Evolutionary conservation across 2,113 vertebrate species (phyloP).

Genomic region (Coptodon bakossiorum): DNA sequence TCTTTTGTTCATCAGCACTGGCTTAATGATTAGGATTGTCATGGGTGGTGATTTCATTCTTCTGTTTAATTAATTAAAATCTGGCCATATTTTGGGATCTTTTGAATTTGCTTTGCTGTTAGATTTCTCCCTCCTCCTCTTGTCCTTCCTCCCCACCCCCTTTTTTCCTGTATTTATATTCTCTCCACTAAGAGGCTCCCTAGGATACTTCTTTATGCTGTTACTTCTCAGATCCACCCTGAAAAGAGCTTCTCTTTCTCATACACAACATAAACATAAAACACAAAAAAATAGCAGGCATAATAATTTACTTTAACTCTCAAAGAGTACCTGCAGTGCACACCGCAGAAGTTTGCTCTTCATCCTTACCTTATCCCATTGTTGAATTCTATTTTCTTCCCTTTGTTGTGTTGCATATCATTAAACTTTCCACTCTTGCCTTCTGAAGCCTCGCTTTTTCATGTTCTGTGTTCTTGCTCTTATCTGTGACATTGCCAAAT

Average conservation of each 20-base stretch:
- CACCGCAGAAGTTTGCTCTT: neutral
- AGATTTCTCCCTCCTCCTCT: neutral
- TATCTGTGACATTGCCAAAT: constrained; percentile 17
- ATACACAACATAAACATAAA: neutral
- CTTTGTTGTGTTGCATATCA: constrained; percentile 50
- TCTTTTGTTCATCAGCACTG: neutral
- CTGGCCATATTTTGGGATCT: neutral
- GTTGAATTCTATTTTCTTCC: constrained; percentile 10
- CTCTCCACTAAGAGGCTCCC: neutral
- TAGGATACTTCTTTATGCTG: constrained; percentile 1
- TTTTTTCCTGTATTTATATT: neutral
- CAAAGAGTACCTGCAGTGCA: neutral
- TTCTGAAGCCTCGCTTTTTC: constrained; percentile 39
- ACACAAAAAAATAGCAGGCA: neutral
- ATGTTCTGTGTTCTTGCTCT: neutral
- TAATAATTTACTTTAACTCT: constrained; percentile 5
- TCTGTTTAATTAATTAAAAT: constrained; percentile 2
- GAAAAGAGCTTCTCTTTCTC: neutral
- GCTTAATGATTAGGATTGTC: neutral
- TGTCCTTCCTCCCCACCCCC: neutral
- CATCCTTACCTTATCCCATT: neutral
- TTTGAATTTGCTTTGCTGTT: neutral
- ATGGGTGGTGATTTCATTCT: neutral
- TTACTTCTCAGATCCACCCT: constrained; percentile 2
- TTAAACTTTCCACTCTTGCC: constrained; percentile 23